phyloP scores from a whole-genome alignment of 2,113 vertebrate species.

The Calyptomena viridis region DNA sequence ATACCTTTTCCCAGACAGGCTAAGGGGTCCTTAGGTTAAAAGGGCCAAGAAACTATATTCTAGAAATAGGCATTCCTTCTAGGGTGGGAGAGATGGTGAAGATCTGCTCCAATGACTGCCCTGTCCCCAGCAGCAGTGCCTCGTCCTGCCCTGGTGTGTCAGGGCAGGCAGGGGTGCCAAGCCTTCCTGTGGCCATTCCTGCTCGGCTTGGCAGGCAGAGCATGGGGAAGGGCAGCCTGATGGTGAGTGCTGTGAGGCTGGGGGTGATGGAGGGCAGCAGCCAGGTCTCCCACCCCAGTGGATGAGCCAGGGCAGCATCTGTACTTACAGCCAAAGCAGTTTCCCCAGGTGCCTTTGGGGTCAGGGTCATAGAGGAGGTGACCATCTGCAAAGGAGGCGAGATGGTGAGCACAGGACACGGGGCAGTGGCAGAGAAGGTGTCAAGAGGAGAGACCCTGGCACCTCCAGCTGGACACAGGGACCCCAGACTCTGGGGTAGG shows the following conservation, averaged over 20 bases:
- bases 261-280: background rate
- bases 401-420: accelerated
- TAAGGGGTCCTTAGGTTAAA: background rate
- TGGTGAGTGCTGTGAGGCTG: accelerated
- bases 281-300: accelerated
- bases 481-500: background rate
- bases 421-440: accelerated
- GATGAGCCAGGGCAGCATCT: background rate
- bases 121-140: background rate
- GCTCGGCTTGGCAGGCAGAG: accelerated
- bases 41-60: background rate
- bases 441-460: background rate
- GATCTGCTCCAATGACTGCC: background rate
- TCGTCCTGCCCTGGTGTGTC: background rate
- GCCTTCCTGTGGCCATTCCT: background rate
- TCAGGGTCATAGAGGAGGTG: slow-evolving; percentile 77
- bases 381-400: slow-evolving; percentile 68
- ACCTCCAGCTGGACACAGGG: background rate
- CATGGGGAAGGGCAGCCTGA: background rate
- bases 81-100: background rate
- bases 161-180: background rate
- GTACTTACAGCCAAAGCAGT: slow-evolving; percentile 87
- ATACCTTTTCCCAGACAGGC: background rate
- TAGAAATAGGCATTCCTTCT: background rate
- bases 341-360: slow-evolving; percentile 78